Evolutionary conservation across 2,888 invertebrate genomes (phyloP), one percentile per base, ranked within the genome.

Genomic region (Drosophila paranaensis): DNA sequence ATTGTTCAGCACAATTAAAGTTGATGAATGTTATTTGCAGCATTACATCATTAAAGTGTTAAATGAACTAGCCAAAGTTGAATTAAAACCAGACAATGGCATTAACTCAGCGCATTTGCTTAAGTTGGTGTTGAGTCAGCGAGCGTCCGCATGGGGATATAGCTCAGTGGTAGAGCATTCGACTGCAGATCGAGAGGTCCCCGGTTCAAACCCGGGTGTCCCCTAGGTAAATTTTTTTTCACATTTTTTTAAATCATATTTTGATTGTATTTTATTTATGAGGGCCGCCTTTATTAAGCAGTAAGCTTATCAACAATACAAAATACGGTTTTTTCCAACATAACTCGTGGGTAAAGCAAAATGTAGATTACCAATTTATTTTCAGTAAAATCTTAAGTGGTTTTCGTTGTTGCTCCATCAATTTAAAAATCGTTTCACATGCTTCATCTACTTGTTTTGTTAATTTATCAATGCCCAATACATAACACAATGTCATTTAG

Each of bases 181-280:
- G 86, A 87, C 86, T 87, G 89, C 86, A 87, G 86, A 89, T 89
- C 86, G 89, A 89, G 88, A 89, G 89, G 88, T 89, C 88, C 88
- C 89, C 85, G 86, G 86, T 89, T 86, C 86, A 84, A 86, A 87
- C 85, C 86, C 86, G 89, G 85, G 85, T 86, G 86, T 87, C 89
- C 89, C 89, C 89, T 89, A 35, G 20, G 20, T 20, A 20, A 20
- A 53, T 61, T 71, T 68, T 76, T 76, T 13, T 30, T 40, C 16
- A 14, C 11, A 4, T 48, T 8, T 58, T 48, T 1, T 4, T 1
- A 37, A 54, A 35, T 51, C 6, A 14, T 4, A 0, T 51, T 6
- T 37, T 40, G n/a, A 14, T 14, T n/a, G 37, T 14, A 46, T 27
- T 14, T 5, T 3, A 0, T 9, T 14, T 33, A 14, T 25, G 25